A percentile compares a stretch with the other conserved stretches of the same genome.
Evolutionary conservation across 2,113 vertebrate species (phyloP).

Genomic region (Burhinus bistriatus): DNA sequence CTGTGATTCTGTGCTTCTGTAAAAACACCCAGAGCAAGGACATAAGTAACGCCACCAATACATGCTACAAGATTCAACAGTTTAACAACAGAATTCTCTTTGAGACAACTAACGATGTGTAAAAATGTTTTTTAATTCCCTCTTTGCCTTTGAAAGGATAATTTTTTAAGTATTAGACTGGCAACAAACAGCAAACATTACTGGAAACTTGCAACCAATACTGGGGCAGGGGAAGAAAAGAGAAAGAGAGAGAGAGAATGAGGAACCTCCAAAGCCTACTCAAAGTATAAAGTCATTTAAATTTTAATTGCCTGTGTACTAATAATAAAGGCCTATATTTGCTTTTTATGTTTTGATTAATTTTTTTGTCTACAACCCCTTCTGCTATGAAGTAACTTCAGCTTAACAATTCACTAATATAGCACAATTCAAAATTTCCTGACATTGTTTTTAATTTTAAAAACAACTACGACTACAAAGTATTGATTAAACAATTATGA

Average conservation of each 20-base stretch:
- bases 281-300: neutral
- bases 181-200: neutral
- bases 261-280: neutral
- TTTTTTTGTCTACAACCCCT: neutral
- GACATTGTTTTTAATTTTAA: neutral
- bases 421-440: neutral
- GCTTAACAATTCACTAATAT: neutral
- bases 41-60: fast-evolving
- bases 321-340: neutral
- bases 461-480: neutral
- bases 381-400: neutral
- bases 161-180: neutral
- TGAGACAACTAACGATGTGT: neutral
- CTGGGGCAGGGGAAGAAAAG: fast-evolving
- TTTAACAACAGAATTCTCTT: neutral
- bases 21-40: neutral
- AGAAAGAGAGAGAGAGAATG: neutral
- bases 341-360: neutral
- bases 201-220: neutral
- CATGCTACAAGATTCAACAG: neutral
- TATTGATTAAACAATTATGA: neutral
- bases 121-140: neutral
- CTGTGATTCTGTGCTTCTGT: no score
- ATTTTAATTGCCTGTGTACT: neutral
- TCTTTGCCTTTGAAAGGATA: neutral